Conservation (phyloP, 1,140 invertebrate species). For the Ceratina japonica region DNA sequence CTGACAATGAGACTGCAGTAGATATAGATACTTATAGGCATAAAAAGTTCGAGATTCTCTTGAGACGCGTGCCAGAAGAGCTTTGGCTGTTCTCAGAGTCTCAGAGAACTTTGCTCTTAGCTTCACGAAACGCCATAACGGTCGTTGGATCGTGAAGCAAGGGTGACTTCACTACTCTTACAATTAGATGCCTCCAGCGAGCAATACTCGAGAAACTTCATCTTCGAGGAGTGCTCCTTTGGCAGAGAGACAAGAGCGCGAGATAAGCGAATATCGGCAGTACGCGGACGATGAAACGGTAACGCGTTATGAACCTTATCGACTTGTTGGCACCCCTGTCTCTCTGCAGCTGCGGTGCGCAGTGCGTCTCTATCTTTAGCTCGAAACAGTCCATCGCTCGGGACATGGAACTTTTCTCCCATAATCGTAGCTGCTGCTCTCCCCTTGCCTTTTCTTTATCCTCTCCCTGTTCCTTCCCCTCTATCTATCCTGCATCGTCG, state of each 20-base stretch:
- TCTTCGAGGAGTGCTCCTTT: conserved; percentile 46
- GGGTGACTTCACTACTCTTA: conserved; percentile 1
- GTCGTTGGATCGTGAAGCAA: background rate
- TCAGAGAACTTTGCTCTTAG: background rate
- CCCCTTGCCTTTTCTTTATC: conserved; percentile 7
- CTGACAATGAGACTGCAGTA: no score
- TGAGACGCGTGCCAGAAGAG: background rate
- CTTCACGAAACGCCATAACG: background rate
- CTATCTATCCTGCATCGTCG: background rate
- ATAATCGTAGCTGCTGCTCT: conserved; percentile 24
- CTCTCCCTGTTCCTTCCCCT: background rate
- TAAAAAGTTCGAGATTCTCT: background rate
- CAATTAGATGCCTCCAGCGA: background rate
- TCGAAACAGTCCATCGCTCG: conserved; percentile 43
- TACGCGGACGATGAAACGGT: conserved; percentile 56
- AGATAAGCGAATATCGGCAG: conserved; percentile 37
- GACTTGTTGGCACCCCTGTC: conserved; percentile 72
- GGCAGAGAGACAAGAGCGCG: conserved; percentile 30
- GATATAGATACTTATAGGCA: no score
- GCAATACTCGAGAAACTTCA: conserved; percentile 27
- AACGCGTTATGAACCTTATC: conserved; percentile 69
- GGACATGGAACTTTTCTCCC: conserved; percentile 22
- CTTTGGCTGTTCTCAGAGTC: background rate
- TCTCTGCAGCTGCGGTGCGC: conserved; percentile 61
- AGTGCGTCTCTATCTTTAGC: conserved; percentile 72